Base-by-base conservation (phyloP, 2,888 invertebrate species). In the Phyto melanocephala region DNA sequence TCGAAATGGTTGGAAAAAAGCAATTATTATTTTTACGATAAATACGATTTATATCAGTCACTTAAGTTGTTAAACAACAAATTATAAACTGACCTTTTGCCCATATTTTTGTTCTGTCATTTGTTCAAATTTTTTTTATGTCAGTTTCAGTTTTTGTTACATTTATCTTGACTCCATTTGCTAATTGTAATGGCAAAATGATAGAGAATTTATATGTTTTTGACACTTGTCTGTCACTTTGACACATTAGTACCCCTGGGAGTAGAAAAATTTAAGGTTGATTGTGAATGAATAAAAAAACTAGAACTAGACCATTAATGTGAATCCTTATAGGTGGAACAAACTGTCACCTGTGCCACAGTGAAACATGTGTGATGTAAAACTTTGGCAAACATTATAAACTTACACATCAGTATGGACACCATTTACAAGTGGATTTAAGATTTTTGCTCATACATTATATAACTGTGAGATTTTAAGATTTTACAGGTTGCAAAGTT, bases 151-250 rank as follows among this genome's bases (percentile, higher is more conserved):
- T 62, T 63, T 20, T 45, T 6, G 1, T 47, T 63, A n/a, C 7
- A 37, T 42, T 42, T 24, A 17, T 20, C 28, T 72, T 62, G 62
- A 77, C 33, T 70, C 15, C 70, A 77, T 70, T 63, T 70, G 63
- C 63, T 77, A 62, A 62, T 45, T 45, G 54, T 77, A 77, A 77
- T 77, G 70, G 37, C 45, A 20, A 15, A 62, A 28, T 77, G 47
- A 42, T 72, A 52, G 28, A 50, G 58, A 60, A 50, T 28, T 65
- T 79, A 22, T 67, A 50, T 42, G 28, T 58, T 35, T 67, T 60
- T 74, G 72, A 60, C 60, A 79, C 60, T 60, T 79, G 72, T 67
- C 67, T 65, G 65, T 79, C 67, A 77, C 45, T 54, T 70, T 77
- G 54, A 70, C 24, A 68, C 28, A n/a, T 54, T 70, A 11, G 28